Evolutionary conservation across 2,888 invertebrate genomes (phyloP).

Genomic region (Dendrolimus pini): DNA sequence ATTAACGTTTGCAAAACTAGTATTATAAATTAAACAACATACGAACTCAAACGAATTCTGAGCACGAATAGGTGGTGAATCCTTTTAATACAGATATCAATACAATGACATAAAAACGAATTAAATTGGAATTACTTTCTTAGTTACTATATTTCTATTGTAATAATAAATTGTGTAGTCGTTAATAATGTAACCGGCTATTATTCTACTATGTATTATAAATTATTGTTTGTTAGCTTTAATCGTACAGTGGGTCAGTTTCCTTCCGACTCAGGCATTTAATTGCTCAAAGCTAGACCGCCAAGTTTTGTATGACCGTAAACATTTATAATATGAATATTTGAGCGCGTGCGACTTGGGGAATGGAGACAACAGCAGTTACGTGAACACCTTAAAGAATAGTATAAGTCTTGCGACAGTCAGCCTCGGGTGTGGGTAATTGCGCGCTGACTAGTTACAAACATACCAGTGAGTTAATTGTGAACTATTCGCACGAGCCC

Average conservation of each 20-base stretch:
- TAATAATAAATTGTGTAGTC: too few relatives aligned
- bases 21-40: too few relatives aligned
- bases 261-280: neutral
- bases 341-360: slow-evolving; percentile 13
- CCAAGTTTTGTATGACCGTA: neutral
- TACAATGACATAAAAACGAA: neutral
- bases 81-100: neutral
- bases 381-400: slow-evolving; percentile 55
- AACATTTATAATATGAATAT: slow-evolving; percentile 18
- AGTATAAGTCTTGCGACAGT: slow-evolving; percentile 58
- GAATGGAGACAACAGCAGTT: slow-evolving; percentile 39
- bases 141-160: neutral
- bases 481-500: slow-evolving; percentile 50
- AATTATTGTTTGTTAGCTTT: neutral
- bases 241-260: neutral
- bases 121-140: neutral
- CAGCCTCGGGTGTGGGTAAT: slow-evolving; percentile 58
- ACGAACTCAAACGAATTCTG: neutral
- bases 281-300: neutral
- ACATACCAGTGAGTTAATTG: slow-evolving; percentile 34
- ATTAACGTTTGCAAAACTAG: too few relatives aligned
- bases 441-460: slow-evolving; percentile 36
- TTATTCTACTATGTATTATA: too few relatives aligned
- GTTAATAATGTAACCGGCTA: too few relatives aligned
- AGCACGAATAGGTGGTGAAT: neutral